Evolutionary conservation across 1,140 invertebrate genomes (phyloP).

Genomic region (Cataglyphis hispanica): DNA sequence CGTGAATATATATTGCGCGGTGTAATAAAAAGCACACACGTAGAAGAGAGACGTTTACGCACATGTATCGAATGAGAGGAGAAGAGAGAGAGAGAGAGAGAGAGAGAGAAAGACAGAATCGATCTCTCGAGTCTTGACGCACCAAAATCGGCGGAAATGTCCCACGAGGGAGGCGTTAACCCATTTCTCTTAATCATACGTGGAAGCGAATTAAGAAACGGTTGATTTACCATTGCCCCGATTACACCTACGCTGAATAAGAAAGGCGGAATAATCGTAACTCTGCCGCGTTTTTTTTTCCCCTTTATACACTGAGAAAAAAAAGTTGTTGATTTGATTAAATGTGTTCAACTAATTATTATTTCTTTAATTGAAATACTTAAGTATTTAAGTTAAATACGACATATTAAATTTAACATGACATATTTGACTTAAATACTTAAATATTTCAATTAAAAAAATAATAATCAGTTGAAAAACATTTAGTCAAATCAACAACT

Average conservation of each 20-base stretch:
- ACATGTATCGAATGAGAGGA: slow-evolving; percentile 18
- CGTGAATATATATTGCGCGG: slow-evolving; percentile 1
- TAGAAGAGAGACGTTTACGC: slow-evolving; percentile 29
- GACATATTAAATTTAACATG: no score
- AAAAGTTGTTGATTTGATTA: no score
- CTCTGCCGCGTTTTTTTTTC: neutral
- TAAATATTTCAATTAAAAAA: no score
- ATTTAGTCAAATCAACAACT: no score
- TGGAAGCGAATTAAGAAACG: slow-evolving; percentile 27
- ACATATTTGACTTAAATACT: no score
- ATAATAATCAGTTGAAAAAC: no score
- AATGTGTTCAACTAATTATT: no score
- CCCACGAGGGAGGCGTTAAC: neutral
- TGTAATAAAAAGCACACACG: slow-evolving; percentile 38
- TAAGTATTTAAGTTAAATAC: no score
- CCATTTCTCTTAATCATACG: slow-evolving; percentile 50
- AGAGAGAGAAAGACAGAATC: neutral
- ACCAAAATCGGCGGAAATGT: slow-evolving; percentile 2
- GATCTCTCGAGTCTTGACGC: slow-evolving; percentile 3
- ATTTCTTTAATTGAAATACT: no score
- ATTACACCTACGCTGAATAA: slow-evolving; percentile 31
- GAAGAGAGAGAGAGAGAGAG: neutral
- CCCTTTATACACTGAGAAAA: no score
- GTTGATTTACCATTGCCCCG: slow-evolving; percentile 3
- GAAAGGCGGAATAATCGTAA: slow-evolving; percentile 22